Conservation (phyloP, 2,113 vertebrate species). For the Chamaetylas fuelleborni region DNA sequence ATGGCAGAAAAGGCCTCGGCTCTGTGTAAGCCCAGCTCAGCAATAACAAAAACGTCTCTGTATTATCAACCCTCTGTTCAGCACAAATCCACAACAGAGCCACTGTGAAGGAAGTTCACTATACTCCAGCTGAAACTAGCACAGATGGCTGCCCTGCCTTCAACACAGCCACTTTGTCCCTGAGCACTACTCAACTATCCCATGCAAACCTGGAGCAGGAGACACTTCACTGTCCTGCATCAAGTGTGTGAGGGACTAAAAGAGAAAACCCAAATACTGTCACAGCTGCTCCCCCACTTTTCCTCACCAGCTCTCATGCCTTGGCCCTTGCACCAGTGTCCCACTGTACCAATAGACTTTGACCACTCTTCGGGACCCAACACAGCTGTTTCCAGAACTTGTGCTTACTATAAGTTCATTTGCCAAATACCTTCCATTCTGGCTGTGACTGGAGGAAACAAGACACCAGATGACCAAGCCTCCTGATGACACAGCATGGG, state of each 20-base stretch:
- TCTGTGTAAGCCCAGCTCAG: background rate
- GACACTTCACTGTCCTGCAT: background rate
- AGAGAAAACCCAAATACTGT: background rate
- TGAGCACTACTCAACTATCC: background rate
- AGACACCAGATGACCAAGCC: background rate
- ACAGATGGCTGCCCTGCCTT: background rate
- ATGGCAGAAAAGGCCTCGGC: background rate
- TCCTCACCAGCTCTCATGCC: background rate
- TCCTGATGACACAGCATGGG: background rate
- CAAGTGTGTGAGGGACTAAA: background rate
- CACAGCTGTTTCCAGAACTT: background rate
- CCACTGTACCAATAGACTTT: background rate
- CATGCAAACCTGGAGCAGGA: background rate
- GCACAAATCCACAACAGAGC: background rate
- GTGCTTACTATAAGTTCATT: background rate
- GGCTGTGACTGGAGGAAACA: background rate
- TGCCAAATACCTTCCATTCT: background rate
- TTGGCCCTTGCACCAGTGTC: background rate
- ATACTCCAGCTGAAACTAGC: background rate
- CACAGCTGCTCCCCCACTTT: background rate
- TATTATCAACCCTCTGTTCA: background rate
- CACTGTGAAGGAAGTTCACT: background rate
- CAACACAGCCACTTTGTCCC: fast-evolving
- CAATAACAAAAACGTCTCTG: background rate
- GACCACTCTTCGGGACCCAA: background rate